phyloP scores from a whole-genome alignment of 2,113 vertebrate species.

The Microcebus griseorufus region DNA sequence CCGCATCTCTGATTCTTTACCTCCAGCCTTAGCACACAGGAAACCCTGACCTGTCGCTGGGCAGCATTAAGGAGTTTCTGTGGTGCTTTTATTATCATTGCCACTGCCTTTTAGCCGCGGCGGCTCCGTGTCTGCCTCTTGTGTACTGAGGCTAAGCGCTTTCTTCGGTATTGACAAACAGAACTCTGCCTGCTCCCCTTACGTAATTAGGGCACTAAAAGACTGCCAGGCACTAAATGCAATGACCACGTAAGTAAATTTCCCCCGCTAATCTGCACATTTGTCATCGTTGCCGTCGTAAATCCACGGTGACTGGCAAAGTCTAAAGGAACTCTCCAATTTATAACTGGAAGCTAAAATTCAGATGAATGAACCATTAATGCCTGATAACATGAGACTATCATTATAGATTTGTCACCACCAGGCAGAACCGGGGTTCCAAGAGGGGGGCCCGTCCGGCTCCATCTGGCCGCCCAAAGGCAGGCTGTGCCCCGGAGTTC shows the following conservation, averaged over 20 bases:
- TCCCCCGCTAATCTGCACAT: conserved; percentile 63
- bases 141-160: neutral
- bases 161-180: conserved; percentile 51
- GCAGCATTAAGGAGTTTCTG: rapidly evolving
- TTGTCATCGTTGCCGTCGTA: conserved; percentile 52
- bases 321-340: conserved; percentile 63
- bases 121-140: neutral
- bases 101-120: rapidly evolving
- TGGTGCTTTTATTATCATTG: neutral
- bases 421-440: neutral
- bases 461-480: neutral
- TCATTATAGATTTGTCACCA: neutral
- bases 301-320: conserved; percentile 57
- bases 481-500: neutral
- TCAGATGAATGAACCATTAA: conserved; percentile 67
- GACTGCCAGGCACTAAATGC: conserved; percentile 1
- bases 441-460: neutral
- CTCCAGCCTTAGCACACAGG: neutral
- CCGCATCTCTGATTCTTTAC: neutral
- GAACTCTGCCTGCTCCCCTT: conserved; percentile 40
- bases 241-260: conserved; percentile 28
- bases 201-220: conserved; percentile 39
- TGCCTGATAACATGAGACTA: conserved; percentile 20
- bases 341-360: conserved; percentile 71
- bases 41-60: rapidly evolving